Percentiles rank a stretch among this genome's conserved stretches.
Conservation (phyloP, 2,113 vertebrate species). For the Suricata suricatta region DNA sequence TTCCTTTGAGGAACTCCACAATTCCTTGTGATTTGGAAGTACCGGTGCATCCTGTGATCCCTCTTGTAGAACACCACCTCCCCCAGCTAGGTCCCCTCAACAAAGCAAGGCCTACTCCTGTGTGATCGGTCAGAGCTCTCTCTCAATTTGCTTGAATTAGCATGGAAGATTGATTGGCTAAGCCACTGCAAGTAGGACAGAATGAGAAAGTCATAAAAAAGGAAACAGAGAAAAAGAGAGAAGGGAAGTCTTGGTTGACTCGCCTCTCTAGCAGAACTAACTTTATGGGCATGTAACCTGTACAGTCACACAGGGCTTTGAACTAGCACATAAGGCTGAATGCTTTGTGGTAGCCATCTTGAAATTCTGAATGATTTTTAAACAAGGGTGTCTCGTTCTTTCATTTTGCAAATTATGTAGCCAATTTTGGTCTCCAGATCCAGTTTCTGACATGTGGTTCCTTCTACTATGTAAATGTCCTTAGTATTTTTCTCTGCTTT, state of each 20-base stretch:
- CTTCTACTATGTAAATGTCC: not conserved
- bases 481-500: not conserved
- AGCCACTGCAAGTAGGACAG: not conserved
- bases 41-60: not conserved
- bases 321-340: not conserved
- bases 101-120: not conserved
- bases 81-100: not conserved
- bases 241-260: not conserved
- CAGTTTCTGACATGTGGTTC: not conserved
- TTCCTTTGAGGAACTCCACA: not conserved
- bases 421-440: not conserved
- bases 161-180: not conserved
- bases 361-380: conserved; percentile 32
- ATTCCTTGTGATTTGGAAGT: not conserved
- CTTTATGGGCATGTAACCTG: not conserved
- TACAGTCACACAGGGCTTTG: not conserved
- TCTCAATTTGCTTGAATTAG: not conserved
- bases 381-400: not conserved
- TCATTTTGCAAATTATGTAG: not conserved
- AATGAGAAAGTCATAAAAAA: not conserved
- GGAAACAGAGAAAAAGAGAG: not conserved
- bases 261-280: not conserved
- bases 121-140: not conserved
- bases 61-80: not conserved
- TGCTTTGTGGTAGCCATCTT: not conserved